A percentile compares a stretch with the other conserved stretches of the same genome.
Conservation (phyloP, 2,113 vertebrate genomes). For the Tangachromis dhanisi region DNA sequence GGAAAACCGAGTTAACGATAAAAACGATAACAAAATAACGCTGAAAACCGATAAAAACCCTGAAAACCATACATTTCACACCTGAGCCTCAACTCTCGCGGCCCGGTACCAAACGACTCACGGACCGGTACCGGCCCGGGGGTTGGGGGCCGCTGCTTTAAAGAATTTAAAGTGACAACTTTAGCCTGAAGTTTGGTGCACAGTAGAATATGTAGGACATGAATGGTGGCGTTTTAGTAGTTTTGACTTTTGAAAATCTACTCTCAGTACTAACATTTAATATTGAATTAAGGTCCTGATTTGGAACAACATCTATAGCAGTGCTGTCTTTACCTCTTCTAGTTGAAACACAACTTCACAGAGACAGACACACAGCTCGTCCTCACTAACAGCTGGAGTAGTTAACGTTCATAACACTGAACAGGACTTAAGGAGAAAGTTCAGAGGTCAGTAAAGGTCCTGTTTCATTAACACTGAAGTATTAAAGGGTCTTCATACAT, state of each 20-base stretch:
- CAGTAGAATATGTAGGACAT: not conserved
- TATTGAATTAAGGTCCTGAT: not conserved
- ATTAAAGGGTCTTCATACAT: not conserved
- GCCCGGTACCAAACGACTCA: no score
- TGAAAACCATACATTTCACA: no score
- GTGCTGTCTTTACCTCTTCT: not conserved
- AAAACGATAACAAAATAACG: no score
- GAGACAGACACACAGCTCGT: not conserved
- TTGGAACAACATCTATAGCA: not conserved
- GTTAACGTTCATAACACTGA: not conserved
- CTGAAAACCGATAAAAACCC: no score
- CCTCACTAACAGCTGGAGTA: not conserved
- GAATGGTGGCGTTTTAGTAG: not conserved
- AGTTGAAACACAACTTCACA: not conserved
- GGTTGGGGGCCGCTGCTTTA: not conserved
- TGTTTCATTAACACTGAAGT: not conserved
- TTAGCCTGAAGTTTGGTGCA: not conserved
- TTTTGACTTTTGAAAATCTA: not conserved
- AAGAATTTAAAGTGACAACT: not conserved
- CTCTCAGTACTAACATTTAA: not conserved
- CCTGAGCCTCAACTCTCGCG: no score
- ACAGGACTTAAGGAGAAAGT: not conserved
- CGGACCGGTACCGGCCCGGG: no score
- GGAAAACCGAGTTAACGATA: no score
- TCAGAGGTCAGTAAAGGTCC: not conserved